These are phyloP conservation scores for Tarsius wallacei DNA, from an alignment of 2,797 vertebrate species.

Conservation along the genomic window DNA sequence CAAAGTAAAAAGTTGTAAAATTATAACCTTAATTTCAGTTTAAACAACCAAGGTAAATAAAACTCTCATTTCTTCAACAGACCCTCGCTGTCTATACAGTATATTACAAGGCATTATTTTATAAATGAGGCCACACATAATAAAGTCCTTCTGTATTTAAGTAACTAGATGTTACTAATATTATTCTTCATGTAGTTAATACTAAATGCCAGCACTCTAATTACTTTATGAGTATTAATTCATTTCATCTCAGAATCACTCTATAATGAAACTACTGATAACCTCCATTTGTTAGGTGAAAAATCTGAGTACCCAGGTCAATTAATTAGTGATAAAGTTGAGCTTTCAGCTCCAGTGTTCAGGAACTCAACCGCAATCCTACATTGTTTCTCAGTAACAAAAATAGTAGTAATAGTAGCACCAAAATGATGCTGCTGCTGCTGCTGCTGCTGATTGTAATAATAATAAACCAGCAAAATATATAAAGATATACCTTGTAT, in stretches of 20 bases:
- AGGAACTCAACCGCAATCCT: constrained; percentile 2
- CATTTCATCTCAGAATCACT: constrained; percentile 13
- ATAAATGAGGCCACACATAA: constrained; percentile 11
- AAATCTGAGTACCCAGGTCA: constrained; percentile 46
- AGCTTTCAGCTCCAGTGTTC: constrained; percentile 43
- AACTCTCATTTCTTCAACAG: constrained; percentile 22
- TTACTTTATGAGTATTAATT: constrained; percentile 45
- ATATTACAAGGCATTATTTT: constrained; percentile 26
- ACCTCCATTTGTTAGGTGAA: constrained; percentile 14
- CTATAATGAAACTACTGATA: background rate
- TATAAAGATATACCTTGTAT: background rate
- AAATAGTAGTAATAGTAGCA: background rate
- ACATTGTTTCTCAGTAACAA: constrained; percentile 29
- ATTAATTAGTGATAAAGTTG: constrained; percentile 21
- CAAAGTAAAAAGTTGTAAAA: constrained; percentile 36
- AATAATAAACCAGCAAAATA: constrained; percentile 38
- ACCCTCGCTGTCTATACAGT: background rate
- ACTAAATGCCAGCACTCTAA: constrained; percentile 34
- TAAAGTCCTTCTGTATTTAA: constrained; percentile 36
- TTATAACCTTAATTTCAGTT: constrained; percentile 50
- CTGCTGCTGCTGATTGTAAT: background rate
- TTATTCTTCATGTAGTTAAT: constrained; percentile 39
- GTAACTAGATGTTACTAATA: background rate
- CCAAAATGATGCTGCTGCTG: background rate
- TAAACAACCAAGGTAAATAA: constrained; percentile 51